Base-by-base conservation (phyloP, 1,140 invertebrate genomes). In the Calliphora vicina region DNA sequence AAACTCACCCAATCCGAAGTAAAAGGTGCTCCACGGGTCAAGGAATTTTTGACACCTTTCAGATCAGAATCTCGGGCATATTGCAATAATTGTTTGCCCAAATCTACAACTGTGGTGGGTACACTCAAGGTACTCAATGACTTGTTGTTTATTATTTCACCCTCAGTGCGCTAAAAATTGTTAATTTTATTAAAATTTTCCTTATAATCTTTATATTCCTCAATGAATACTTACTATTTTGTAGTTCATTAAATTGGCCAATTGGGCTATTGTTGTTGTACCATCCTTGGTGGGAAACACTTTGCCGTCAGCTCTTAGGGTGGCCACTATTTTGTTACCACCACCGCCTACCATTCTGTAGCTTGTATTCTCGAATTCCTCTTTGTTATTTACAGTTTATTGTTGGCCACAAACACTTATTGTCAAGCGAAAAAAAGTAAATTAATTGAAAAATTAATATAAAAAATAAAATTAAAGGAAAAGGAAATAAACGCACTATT, bases 11-110 rank as follows among this genome's bases (percentile, higher is more conserved):
- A 98, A 90, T 98, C 97, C 20, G 97, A 96, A 0, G 96, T 96
- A 86, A 98, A 98, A 2, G 97, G 97, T 42, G 97, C 97, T 73
- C 97, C 97, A 91, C 94, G 94, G 25, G 93, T 93, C 92, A 98
- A 95, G 17, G 98, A 92, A n/a, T 94, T 92, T 83, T 95, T 92
- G 1, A 98, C 96, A 84, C 94, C 93, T 73, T 94, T 93, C 2
- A 94, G 94, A 88, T 97, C 94, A 8, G 96, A 97, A 87, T 94
- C 93, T 87, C 94, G 93, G 26, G 97, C 94, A 81, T 94, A 94
- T 87, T 95, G 93, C 81, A 98, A 90, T 85, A 98, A 91, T 81
- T 95, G 93, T 86, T 97, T 97, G 17, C 97, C 97, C 83, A 90
- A 83, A 72, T 90, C 88, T 1, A 89, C 85, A 27, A 88, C 87